phyloP scores from a whole-genome alignment of 2,888 invertebrate genomes.

The Temnothorax unifasciatus region DNA sequence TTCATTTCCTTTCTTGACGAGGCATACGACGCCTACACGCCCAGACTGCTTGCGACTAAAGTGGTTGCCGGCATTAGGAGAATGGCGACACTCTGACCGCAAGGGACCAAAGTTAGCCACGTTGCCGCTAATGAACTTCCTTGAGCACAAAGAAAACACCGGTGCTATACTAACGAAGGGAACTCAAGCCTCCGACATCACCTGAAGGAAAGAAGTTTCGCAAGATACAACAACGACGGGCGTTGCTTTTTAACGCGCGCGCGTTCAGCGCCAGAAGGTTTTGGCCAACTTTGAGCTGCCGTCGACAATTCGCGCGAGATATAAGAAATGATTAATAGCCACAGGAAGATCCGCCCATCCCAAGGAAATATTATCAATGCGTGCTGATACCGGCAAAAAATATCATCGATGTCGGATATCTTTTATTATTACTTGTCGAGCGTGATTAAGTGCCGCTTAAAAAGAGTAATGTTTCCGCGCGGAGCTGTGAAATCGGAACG shows the following conservation, averaged over 20 bases:
- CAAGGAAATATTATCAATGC: constrained; percentile 44
- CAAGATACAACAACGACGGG: constrained; percentile 37
- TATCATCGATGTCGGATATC: constrained; percentile 6
- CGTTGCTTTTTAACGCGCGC: constrained; percentile 47
- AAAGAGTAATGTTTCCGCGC: constrained; percentile 10
- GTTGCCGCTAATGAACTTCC: constrained; percentile 58
- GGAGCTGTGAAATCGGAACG: background rate
- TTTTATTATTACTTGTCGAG: constrained; percentile 21
- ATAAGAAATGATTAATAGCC: constrained; percentile 49
- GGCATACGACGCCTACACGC: constrained; percentile 26
- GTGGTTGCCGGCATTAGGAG: constrained; percentile 54
- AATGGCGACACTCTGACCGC: constrained; percentile 55
- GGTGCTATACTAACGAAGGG: constrained; percentile 55
- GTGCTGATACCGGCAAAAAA: constrained; percentile 21
- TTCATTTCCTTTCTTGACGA: constrained; percentile 28
- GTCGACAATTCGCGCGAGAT: constrained; percentile 28
- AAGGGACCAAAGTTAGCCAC: constrained; percentile 54
- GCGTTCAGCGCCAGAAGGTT: constrained; percentile 43
- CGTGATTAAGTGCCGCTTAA: constrained; percentile 43
- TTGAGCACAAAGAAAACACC: constrained; percentile 58
- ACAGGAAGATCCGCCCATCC: background rate
- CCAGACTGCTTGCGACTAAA: constrained; percentile 27
- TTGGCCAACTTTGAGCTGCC: constrained; percentile 31
- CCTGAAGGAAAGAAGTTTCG: constrained; percentile 41
- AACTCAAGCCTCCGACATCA: constrained; percentile 49